Base-by-base conservation (phyloP, 2,113 vertebrate genomes). In the Dromaius novaehollandiae region DNA sequence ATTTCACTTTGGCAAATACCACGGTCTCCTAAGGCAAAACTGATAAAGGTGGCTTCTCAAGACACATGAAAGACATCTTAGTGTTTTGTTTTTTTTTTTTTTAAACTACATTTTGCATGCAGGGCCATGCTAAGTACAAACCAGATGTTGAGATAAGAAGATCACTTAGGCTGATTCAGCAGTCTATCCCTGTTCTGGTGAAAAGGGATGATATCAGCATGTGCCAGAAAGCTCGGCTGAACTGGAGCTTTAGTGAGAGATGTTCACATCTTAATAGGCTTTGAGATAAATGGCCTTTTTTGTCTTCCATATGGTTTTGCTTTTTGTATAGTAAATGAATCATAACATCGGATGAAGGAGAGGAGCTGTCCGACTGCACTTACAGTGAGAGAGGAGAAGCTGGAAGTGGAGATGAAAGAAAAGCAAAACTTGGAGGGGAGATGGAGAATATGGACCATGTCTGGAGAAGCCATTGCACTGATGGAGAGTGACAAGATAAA, bases 261-360 rank as follows among this genome's bases (percentile, higher is more conserved):
- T 92, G 75, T 86, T 89, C 94, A 88, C 79, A 68, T 95, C 87
- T 94, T 84, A 74, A 68, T 71, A 89, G 44, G 42, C 85, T 88
- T 88, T 4, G 36, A 95, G 93, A 93, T 71, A 91, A 97, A 89
- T 75, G 82, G 64, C 46, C 51, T 93, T 88, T 95, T 63, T 86
- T 64, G 65, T 76, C 80, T 82, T 83, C 86, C 96, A 96, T 95
- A 92, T 94, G 92, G 76, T 88, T 94, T 96, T 81, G 64, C 68
- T 96, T 95, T 94, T 50, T 58, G n/a, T 81, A 36, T 28, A 66
- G 44, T 14, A 50, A 91, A 64, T n/a, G 61, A 84, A 91, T 87
- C 46, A 32, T 75, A 88, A 75, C 34, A 63, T 2, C 22, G 66
- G 34, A 87, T 92, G 75, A 92, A 89, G 66, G 53, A 87, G 48